phyloP scores from a whole-genome alignment of 2,888 invertebrate genomes.

The Colletes collaris region DNA sequence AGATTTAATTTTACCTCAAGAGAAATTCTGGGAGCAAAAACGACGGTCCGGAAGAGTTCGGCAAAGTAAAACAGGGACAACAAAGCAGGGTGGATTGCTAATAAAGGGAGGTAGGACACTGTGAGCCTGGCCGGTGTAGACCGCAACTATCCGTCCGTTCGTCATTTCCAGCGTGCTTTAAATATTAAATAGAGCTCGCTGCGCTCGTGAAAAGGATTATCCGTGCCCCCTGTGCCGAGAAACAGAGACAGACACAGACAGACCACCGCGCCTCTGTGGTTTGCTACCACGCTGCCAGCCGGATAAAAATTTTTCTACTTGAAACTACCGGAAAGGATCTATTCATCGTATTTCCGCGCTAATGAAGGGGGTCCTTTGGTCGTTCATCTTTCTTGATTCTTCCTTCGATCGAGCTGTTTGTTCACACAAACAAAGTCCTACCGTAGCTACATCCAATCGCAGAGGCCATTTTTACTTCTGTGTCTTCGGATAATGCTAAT shows the following conservation, averaged over 20 bases:
- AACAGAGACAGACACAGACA: slow-evolving; percentile 27
- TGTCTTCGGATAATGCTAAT: too few relatives aligned
- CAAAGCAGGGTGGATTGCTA: slow-evolving; percentile 64
- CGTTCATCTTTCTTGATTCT: not conserved
- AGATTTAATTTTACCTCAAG: not conserved
- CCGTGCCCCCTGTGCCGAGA: slow-evolving; percentile 63
- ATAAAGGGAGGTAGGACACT: slow-evolving; percentile 69
- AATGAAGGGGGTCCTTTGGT: not conserved
- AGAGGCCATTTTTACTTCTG: too few relatives aligned
- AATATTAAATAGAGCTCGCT: slow-evolving; percentile 81
- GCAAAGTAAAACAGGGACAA: slow-evolving; percentile 9
- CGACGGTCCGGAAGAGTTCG: not conserved
- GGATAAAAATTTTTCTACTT: slow-evolving; percentile 48
- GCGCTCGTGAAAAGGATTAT: slow-evolving; percentile 79
- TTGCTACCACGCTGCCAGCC: slow-evolving; percentile 24
- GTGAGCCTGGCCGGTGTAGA: slow-evolving; percentile 60
- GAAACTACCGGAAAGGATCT: slow-evolving; percentile 13
- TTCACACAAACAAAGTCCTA: too few relatives aligned
- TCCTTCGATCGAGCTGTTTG: too few relatives aligned
- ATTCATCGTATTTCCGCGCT: not conserved
- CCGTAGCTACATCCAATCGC: too few relatives aligned
- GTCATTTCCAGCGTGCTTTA: slow-evolving; percentile 80
- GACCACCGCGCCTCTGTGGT: slow-evolving; percentile 49
- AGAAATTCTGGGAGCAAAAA: not conserved
- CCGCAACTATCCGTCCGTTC: slow-evolving; percentile 81